Evolutionary conservation across 2,888 invertebrate species (phyloP).

Genomic region (Agriotes lineatus): DNA sequence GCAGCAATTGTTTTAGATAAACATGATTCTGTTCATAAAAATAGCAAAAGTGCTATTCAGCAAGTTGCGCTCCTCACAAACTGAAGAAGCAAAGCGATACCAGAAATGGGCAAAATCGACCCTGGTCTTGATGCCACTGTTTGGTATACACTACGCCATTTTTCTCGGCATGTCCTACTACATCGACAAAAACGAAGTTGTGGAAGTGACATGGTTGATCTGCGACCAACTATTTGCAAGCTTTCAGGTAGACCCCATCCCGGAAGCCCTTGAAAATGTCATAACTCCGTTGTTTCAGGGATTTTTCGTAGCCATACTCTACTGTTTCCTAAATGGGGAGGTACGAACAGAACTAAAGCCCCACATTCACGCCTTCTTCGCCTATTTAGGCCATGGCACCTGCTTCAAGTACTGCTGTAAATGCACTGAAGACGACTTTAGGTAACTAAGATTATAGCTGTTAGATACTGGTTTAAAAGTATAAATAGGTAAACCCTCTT

Average conservation of each 20-base stretch:
- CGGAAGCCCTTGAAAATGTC: too few species aligned
- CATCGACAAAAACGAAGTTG: conserved; percentile 67
- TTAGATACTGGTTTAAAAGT: conserved; percentile 14
- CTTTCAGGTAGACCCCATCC: conserved; percentile 78
- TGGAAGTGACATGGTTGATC: conserved; percentile 74
- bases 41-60: conserved; percentile 72
- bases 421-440: conserved; percentile 59
- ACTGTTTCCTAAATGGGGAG: conserved; percentile 79
- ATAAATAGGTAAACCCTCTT: conserved; percentile 18
- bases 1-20: conserved; percentile 66
- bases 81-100: conserved; percentile 72
- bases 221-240: conserved; percentile 77
- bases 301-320: conserved; percentile 76
- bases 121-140: conserved; percentile 76
- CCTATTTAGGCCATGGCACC: conserved; percentile 43
- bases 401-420: conserved; percentile 56
- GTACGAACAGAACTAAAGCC: conserved; percentile 70
- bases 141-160: conserved; percentile 77
- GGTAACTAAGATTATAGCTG: conserved; percentile 52
- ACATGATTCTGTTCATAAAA: conserved; percentile 75
- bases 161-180: conserved; percentile 72
- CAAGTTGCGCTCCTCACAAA: conserved; percentile 72
- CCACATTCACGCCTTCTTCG: conserved; percentile 55
- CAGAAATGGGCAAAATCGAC: conserved; percentile 79
- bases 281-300: conserved; percentile 72